Evolutionary conservation across 2,797 vertebrate species (phyloP), one percentile per base, ranked within the genome.

Genomic region (Silurus lanzhouensis): DNA sequence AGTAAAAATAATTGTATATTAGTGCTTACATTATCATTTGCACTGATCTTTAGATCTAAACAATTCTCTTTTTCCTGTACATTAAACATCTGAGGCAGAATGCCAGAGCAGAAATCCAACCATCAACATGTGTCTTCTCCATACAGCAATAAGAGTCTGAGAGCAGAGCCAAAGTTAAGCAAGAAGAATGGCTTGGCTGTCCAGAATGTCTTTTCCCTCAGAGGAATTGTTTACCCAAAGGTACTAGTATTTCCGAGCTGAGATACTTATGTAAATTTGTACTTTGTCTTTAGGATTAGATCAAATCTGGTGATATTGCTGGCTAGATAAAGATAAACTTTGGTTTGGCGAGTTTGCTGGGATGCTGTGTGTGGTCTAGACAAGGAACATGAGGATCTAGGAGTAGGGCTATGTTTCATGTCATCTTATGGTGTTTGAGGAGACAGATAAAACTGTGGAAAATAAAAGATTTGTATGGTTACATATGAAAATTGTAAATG

Each of bases 361-460:
- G 64, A 78, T 13, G n/a, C 63, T 84, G 74, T 84, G 74, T 84
- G 83, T 77, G 83, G 83, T 84, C 83, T 78, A 55, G 20, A 78
- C 19, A 55, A 22, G 31, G 46, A 66, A 77, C 22, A 44, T 58
- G 66, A 72, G 72, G 13, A 48, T 5, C 72, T 13, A 5, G 25
- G 31, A 74, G 31, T 1, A 58, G 61, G 38, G 44, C 13, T 81
- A 67, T 52, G 48, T 20, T 81, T 10, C n/a, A 67, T 67, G 79
- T 46, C 9, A 12, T 67, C 44, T 66, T 15, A 52, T 80, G 25
- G n/a, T 27, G 15, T 52, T 20, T 67, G 17, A 52, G 63, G 5
- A 55, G 19, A 4, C 27, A 14, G 52, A 55, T 67, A 55, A 27
- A 81, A 10, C 63, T 52, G 15, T 20, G 52, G 67, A 22, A 22